Conservation (phyloP, 2,888 invertebrate species). For the Netelia fuscicornis region DNA sequence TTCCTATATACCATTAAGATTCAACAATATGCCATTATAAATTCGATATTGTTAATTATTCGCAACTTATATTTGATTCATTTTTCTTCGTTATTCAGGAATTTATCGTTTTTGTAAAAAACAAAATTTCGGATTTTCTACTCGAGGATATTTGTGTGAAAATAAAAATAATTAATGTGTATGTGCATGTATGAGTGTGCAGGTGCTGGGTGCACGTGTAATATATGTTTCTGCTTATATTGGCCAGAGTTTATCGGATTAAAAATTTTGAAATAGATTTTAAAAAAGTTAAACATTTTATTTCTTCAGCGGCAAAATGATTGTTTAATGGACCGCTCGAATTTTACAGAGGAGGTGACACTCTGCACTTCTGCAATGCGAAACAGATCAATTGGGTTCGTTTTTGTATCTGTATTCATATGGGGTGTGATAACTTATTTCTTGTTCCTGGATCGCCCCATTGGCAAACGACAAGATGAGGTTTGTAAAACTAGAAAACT, state of each 20-base stretch:
- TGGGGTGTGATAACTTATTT: conserved; percentile 87
- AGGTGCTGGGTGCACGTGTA: background rate
- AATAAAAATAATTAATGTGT: background rate
- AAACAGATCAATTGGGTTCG: conserved; percentile 82
- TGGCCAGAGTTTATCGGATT: background rate
- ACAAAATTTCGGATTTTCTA: background rate
- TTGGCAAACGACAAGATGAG: conserved; percentile 80
- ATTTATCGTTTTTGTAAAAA: no score
- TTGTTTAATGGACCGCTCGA: background rate
- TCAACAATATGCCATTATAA: background rate
- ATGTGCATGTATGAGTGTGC: background rate
- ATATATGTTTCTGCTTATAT: background rate
- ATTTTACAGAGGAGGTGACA: conserved; percentile 79
- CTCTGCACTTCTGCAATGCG: conserved; percentile 81
- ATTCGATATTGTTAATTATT: background rate
- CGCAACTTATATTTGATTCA: background rate
- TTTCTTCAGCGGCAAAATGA: background rate
- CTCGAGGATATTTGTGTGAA: background rate
- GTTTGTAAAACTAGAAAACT: conserved; percentile 66
- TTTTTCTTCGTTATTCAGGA: background rate
- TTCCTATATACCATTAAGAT: background rate
- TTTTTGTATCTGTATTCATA: conserved; percentile 85
- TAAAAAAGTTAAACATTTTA: background rate
- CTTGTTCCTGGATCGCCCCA: conserved; percentile 85
- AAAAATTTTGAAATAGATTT: no score